Evolutionary conservation across 1,140 invertebrate species (phyloP).

Genomic region (Pseudomyrmex gracilis): DNA sequence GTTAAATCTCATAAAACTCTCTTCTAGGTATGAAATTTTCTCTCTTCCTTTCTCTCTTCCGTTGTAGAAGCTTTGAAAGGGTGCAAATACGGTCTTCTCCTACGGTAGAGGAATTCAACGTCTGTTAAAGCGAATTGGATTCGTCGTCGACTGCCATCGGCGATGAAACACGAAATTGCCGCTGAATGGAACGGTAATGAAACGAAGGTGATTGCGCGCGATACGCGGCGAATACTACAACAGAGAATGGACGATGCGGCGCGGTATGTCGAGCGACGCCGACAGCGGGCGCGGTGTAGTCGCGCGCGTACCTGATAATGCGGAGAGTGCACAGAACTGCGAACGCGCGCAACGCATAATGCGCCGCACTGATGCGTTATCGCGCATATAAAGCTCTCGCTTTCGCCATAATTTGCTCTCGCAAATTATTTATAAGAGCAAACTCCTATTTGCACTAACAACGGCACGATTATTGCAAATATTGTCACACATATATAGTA

Average conservation of each 20-base stretch:
- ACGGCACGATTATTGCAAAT: slow-evolving; percentile 7
- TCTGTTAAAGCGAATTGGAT: slow-evolving; percentile 65
- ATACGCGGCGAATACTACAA: slow-evolving; percentile 58
- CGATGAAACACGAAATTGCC: slow-evolving; percentile 73
- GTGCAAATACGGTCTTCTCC: slow-evolving; percentile 10
- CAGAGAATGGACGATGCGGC: slow-evolving; percentile 33
- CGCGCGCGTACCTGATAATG: slow-evolving; percentile 49
- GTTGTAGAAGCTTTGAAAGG: slow-evolving; percentile 2
- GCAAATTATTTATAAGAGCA: slow-evolving; percentile 29
- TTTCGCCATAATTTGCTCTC: slow-evolving; percentile 28
- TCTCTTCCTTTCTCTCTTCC: neutral
- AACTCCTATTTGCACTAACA: neutral
- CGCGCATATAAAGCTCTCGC: slow-evolving; percentile 9
- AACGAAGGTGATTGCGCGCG: slow-evolving; percentile 68
- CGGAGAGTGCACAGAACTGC: slow-evolving; percentile 27
- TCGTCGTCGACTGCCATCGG: slow-evolving; percentile 41
- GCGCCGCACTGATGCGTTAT: slow-evolving; percentile 29
- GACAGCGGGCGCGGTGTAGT: slow-evolving; percentile 25
- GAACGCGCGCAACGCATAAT: slow-evolving; percentile 31
- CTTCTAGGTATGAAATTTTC: slow-evolving; percentile 6
- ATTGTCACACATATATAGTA: neutral
- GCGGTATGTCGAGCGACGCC: neutral
- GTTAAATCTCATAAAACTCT: neutral
- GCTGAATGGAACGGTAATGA: slow-evolving; percentile 73
- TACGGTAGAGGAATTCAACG: slow-evolving; percentile 50